Evolutionary conservation across 2,888 invertebrate genomes (phyloP), one percentile per base, ranked within the genome.

Genomic region (Incurvaria masculella): DNA sequence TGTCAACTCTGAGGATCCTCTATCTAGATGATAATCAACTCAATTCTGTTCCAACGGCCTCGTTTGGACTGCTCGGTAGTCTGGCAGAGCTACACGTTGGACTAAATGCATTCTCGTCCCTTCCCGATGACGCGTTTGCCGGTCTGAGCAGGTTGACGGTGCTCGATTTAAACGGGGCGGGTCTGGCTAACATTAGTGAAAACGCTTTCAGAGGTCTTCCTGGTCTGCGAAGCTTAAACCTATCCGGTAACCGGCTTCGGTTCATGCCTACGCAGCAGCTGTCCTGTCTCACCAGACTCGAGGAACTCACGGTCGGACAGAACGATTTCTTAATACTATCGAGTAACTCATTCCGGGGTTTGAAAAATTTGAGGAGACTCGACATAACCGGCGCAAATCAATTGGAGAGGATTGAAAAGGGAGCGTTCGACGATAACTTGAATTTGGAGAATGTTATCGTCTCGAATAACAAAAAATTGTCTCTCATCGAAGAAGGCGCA

Each of bases 21-120:
- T 91, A 90, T 65, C 73, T 94, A 53, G 92, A 94, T 61, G 92
- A 93, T 64, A 94, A 94, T 65, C 87, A 89, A 51, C 66, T 94
- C 52, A 88, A 84, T 55, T 79, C 84, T 2, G 87, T 94, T 46
- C 93, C 93, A 17, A 88, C 89, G 1, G 69, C 82, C 17, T 84
- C 89, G 1, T 86, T 92, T 59, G 81, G 85, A 20, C 81, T 88
- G 2, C 69, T 93, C 58, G 87, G 87, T 48, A 87, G 88, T 56
- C 76, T 94, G 49, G 93, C 92, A 2, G 94, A 94, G 66, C 72
- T 94, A 11, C 91, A 90, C 61, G 83, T 94, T 39, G 93, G 93
- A 11, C 81, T 90, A 53, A 94, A 94, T 63, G 89, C 86, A 0
- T 92, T 94, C 63, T 83, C 87, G 16, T 80, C 80, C 46, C 74